Base-by-base conservation (phyloP, 2,888 invertebrate species). In the Polymixis flavicincta region DNA sequence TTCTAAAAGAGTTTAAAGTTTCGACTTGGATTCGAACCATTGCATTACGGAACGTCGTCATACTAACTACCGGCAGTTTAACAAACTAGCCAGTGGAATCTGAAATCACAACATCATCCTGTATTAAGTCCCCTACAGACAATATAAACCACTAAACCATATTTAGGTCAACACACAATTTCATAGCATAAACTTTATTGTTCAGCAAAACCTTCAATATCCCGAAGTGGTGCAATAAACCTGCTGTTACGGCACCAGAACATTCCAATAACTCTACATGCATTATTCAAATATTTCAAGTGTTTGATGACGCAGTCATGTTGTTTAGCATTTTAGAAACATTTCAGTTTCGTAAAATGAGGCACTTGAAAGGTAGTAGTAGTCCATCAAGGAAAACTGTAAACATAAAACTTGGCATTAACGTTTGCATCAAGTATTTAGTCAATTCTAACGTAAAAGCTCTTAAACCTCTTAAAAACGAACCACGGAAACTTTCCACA, bases 141-240 rank as follows among this genome's bases (percentile, higher is more conserved):
- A 57, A 52, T 50, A 11, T 25, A 32, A 66, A 50, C 59, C 57
- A 3, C 55, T 59, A 57, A 69, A 69, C 45, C 59, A 61, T 57
- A 82, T 82, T 76, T 77, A 70, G 78, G 79, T 77, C 79, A 70
- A 9, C 37, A 50, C 59, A 82, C 69, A 80, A 70, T 77, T 82
- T 80, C 55, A 48, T n/a, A 57, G 55, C 60, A 70, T 69, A 77
- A 77, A 70, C 5, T 82, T 82, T 82, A 80, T 82, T 77, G 70
- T 80, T 69, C 45, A 42, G 42, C n/a, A 59, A 59, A 69, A 52
- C 77, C 69, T 82, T 77, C 78, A 77, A 82, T 80, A 77, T 77
- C 50, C 54, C 45, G 59, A 82, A 80, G 79, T 77, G 79, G 69
- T 42, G 59, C 68, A 64, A 60, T 79, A 79, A 76, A 76, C 57